Evolutionary conservation across 2,797 vertebrate species (phyloP).

Genomic region (Syncerus caffer): DNA sequence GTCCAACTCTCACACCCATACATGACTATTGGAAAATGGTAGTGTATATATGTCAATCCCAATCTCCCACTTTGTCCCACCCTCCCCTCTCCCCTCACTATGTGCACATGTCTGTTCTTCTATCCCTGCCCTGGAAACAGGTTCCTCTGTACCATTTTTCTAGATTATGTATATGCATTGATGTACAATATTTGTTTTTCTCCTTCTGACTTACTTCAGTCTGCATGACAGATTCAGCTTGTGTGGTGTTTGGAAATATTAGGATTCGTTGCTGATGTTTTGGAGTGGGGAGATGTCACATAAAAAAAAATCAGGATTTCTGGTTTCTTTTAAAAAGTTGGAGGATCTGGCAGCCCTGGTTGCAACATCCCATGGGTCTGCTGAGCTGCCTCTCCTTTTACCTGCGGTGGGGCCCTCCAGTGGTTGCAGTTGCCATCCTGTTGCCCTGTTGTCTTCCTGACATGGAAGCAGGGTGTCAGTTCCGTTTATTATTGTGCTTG

Average conservation of each 20-base stretch:
- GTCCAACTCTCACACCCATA: not conserved
- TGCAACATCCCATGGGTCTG: accelerated
- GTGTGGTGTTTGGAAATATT: not conserved
- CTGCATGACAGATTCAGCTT: not conserved
- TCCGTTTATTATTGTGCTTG: not conserved
- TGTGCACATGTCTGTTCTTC: not conserved
- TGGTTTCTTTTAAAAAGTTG: not conserved
- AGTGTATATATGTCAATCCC: not conserved
- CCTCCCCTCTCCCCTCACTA: not conserved
- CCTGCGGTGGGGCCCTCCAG: accelerated
- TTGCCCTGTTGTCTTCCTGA: not conserved
- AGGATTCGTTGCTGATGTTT: not conserved
- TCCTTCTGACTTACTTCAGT: not conserved
- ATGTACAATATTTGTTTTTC: not conserved
- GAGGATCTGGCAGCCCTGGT: not conserved
- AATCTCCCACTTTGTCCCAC: not conserved
- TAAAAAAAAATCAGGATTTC: not conserved
- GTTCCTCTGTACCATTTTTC: not conserved
- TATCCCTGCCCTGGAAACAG: not conserved
- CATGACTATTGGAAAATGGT: not conserved
- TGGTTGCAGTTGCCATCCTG: accelerated
- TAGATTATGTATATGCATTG: not conserved
- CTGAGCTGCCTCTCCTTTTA: no score
- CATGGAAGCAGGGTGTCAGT: not conserved
- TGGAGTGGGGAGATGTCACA: not conserved